These are phyloP conservation scores for Cantharis flavilabris DNA, from an alignment of 2,888 invertebrate genomes.

Conservation along the genomic window DNA sequence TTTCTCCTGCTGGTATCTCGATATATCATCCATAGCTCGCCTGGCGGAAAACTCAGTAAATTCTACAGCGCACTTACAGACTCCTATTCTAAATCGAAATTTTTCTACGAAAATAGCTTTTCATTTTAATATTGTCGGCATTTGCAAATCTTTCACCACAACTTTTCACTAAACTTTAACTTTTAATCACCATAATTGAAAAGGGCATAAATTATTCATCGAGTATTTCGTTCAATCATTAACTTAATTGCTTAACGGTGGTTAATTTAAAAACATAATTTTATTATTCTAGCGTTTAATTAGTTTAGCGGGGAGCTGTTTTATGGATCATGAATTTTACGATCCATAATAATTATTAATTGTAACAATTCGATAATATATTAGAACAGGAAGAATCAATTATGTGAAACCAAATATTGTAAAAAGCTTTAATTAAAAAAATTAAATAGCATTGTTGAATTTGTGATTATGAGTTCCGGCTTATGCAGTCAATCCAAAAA, in stretches of 20 bases:
- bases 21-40: conserved; percentile 7
- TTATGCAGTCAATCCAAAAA: too few species aligned
- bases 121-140: not conserved
- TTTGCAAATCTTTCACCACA: not conserved
- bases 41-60: conserved; percentile 23
- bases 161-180: not conserved
- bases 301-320: not conserved
- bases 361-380: not conserved
- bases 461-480: too few species aligned
- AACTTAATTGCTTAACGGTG: not conserved
- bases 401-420: not conserved
- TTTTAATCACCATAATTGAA: not conserved
- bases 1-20: conserved; percentile 28
- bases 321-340: not conserved
- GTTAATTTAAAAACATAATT: not conserved
- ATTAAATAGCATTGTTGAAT: too few species aligned
- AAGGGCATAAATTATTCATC: not conserved
- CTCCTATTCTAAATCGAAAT: not conserved
- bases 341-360: not conserved
- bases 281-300: not conserved
- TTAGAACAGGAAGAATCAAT: not conserved
- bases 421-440: too few species aligned
- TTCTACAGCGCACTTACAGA: conserved; percentile 1
- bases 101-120: not conserved
- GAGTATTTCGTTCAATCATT: not conserved